Percentiles rank a stretch among this genome's conserved stretches.
phyloP scores from a whole-genome alignment of 2,888 invertebrate species.

The Drosophila buzzatii region DNA sequence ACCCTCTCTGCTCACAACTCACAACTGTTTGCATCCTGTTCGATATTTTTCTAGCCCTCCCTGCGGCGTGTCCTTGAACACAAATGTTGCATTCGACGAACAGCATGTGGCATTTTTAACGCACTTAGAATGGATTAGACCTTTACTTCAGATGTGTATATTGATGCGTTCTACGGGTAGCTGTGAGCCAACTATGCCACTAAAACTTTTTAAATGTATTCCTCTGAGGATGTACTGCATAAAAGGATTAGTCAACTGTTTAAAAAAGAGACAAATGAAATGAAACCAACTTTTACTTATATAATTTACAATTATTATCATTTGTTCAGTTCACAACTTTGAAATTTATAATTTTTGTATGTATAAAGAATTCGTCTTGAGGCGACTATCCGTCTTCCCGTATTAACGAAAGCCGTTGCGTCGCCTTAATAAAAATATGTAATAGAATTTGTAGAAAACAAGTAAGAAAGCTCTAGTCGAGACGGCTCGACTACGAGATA shows the following conservation, averaged over 20 bases:
- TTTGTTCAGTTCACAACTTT: too few relatives aligned
- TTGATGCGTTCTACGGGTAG: constrained; percentile 22
- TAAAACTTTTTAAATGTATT: constrained; percentile 38
- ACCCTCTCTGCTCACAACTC: constrained; percentile 15
- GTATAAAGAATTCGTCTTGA: too few relatives aligned
- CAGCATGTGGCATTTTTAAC: constrained; percentile 72
- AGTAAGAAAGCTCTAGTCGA: too few relatives aligned
- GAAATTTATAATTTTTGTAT: too few relatives aligned
- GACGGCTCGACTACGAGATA: too few relatives aligned
- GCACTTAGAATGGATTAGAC: constrained; percentile 74
- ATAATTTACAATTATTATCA: too few relatives aligned
- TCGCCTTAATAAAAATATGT: too few relatives aligned
- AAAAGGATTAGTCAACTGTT: not conserved
- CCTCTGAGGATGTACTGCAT: not conserved
- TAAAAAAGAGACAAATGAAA: too few relatives aligned
- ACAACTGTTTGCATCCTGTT: constrained; percentile 23
- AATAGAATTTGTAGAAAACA: too few relatives aligned
- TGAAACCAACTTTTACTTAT: too few relatives aligned
- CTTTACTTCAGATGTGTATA: constrained; percentile 17
- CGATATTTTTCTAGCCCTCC: not conserved
- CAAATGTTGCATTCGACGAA: constrained; percentile 75
- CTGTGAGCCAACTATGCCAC: constrained; percentile 29
- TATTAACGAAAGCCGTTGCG: too few relatives aligned
- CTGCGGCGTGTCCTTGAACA: constrained; percentile 67
- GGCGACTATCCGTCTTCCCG: too few relatives aligned